A percentile compares a stretch with the other conserved stretches of the same genome.
phyloP scores from a whole-genome alignment of 2,113 vertebrate genomes.

The Eurypyga helias region DNA sequence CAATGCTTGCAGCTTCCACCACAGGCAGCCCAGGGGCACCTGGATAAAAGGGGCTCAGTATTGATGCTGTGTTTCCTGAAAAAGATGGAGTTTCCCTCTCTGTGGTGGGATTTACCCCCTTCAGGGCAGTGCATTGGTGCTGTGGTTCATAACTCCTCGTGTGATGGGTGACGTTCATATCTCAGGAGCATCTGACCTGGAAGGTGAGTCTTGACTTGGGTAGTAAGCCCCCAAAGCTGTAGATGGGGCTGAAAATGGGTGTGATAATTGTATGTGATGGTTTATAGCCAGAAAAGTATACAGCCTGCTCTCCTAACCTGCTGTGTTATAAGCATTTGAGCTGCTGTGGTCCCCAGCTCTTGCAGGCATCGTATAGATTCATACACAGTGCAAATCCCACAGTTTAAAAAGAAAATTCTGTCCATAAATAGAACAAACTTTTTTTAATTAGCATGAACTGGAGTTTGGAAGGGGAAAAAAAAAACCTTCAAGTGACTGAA shows the following conservation, averaged over 20 bases:
- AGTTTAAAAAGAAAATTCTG: not conserved
- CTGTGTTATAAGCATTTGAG: not conserved
- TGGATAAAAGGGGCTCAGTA: not conserved
- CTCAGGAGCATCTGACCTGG: fast-evolving
- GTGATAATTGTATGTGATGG: not conserved
- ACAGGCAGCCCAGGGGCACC: not conserved
- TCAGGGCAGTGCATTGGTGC: fast-evolving
- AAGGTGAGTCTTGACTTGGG: not conserved
- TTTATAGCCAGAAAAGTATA: not conserved
- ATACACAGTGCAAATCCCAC: not conserved
- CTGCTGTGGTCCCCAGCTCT: not conserved
- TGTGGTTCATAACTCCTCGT: fast-evolving
- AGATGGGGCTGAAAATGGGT: not conserved
- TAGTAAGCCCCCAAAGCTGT: not conserved
- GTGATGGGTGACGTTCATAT: not conserved
- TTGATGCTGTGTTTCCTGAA: fast-evolving
- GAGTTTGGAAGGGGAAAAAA: not conserved
- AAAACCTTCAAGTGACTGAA: not conserved
- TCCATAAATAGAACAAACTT: not conserved
- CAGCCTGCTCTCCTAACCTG: not conserved
- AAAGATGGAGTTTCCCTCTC: too few species aligned
- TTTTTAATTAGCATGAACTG: not conserved
- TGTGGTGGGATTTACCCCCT: not conserved
- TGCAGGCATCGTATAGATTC: too few species aligned
- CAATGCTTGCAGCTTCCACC: not conserved